phyloP scores from a whole-genome alignment of 2,113 vertebrate species.

The Onychostoma macrolepis region DNA sequence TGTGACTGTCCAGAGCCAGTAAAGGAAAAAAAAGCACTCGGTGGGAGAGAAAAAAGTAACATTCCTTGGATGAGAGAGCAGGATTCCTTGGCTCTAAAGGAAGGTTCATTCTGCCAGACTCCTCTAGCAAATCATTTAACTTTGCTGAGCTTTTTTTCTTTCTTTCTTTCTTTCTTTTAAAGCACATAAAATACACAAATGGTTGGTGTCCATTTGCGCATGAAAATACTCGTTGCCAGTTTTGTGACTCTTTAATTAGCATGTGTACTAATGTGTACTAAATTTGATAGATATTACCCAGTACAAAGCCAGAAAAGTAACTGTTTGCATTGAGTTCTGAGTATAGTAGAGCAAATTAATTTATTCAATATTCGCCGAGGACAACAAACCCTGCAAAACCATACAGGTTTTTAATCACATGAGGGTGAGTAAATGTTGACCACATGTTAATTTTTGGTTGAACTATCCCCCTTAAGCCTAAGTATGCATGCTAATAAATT shows the following conservation, averaged over 20 bases:
- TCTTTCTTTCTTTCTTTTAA: not conserved
- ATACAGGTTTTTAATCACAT: not conserved
- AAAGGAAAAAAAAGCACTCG: conserved; percentile 35
- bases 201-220: not conserved
- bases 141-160: not conserved
- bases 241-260: not conserved
- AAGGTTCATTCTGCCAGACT: conserved; percentile 24
- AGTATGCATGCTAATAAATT: not conserved
- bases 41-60: conserved; percentile 29
- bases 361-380: no score
- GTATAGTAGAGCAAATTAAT: not conserved
- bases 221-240: not conserved
- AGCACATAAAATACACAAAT: not conserved
- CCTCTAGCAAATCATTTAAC: not conserved
- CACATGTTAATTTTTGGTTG: not conserved
- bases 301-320: not conserved
- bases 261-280: no score
- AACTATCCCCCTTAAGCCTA: not conserved
- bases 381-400: not conserved
- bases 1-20: conserved; percentile 29
- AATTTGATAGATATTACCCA: not conserved
- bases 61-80: conserved; percentile 39
- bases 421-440: not conserved
- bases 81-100: conserved; percentile 36
- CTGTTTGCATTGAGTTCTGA: not conserved